These are phyloP conservation scores for Lasioglossum calceatum DNA, from an alignment of 2,888 invertebrate genomes.

Conservation along the genomic window DNA sequence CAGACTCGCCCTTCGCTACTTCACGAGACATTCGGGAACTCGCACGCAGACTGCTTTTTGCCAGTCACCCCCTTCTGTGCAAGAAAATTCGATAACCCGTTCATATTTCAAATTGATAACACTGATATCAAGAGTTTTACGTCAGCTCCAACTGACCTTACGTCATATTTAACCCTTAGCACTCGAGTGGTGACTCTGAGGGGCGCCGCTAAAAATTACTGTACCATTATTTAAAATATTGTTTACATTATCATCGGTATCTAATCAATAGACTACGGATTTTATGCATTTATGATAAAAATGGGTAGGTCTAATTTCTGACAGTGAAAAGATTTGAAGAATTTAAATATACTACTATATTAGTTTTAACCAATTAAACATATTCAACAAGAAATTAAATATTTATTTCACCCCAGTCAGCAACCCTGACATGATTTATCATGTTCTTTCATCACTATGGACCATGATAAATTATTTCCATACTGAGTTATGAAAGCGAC, in stretches of 20 bases:
- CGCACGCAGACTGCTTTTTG: constrained; percentile 79
- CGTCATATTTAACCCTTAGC: background rate
- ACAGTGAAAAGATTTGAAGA: too few species aligned
- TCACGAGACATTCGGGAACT: constrained; percentile 62
- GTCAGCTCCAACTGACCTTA: background rate
- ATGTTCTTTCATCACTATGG: background rate
- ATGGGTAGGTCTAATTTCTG: too few species aligned
- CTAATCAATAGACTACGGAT: too few species aligned
- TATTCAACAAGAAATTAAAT: too few species aligned
- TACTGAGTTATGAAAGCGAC: background rate
- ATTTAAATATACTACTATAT: too few species aligned
- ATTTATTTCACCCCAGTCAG: background rate
- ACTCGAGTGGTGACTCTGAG: too few species aligned
- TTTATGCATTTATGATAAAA: too few species aligned
- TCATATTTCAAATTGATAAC: constrained; percentile 67
- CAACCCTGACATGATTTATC: background rate
- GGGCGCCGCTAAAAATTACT: too few species aligned
- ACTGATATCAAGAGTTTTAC: constrained; percentile 10
- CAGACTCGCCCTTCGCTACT: constrained; percentile 38
- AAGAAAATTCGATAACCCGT: constrained; percentile 68
- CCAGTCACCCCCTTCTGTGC: constrained; percentile 45
- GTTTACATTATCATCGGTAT: too few species aligned
- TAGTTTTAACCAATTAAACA: too few species aligned
- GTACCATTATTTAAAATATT: too few species aligned
- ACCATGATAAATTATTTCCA: constrained; percentile 31